Conservation (phyloP, 30 jellyfish, hydroid and myxozoan species). For the Aurelia aurita region DNA sequence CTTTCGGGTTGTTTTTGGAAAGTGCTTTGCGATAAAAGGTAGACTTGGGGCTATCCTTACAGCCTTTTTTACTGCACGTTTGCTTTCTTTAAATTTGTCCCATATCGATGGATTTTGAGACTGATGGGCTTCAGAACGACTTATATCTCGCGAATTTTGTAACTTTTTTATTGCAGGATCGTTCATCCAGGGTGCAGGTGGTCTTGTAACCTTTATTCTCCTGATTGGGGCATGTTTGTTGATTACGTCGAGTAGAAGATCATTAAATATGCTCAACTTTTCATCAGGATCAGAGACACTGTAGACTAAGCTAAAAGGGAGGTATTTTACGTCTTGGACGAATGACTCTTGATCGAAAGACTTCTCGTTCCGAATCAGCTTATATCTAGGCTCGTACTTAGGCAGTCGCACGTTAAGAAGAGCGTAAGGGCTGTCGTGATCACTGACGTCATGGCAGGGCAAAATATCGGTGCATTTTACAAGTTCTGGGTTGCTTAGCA, state of each 20-base stretch:
- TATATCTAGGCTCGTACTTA: conserved; percentile 12
- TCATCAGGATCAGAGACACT: conserved; percentile 45
- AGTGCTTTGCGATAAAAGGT: too few relatives aligned
- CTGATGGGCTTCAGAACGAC: neutral
- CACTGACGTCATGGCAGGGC: conserved; percentile 17
- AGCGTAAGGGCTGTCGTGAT: conserved; percentile 26
- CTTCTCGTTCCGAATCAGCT: conserved; percentile 8
- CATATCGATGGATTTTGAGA: neutral
- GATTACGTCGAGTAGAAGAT: conserved; percentile 11
- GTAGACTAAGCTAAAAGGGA: conserved; percentile 23
- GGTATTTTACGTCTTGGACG: conserved; percentile 9
- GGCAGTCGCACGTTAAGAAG: conserved; percentile 14
- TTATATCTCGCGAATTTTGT: conserved; percentile 7
- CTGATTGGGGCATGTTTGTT: conserved; percentile 32
- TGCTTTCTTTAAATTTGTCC: neutral
- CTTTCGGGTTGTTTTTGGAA: too few relatives aligned
- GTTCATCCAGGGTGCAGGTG: conserved; percentile 68
- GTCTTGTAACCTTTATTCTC: conserved; percentile 35
- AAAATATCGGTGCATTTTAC: conserved; percentile 10
- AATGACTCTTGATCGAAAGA: too few relatives aligned
- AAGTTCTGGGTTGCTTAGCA: neutral
- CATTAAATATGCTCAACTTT: conserved; percentile 32
- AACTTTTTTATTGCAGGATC: conserved; percentile 17
- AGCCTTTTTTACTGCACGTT: conserved; percentile 1
- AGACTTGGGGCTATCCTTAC: neutral